Percentiles rank a stretch among this genome's conserved stretches.
phyloP scores from a whole-genome alignment of 2,113 vertebrate genomes.

The Andinoacara biseriatus region DNA sequence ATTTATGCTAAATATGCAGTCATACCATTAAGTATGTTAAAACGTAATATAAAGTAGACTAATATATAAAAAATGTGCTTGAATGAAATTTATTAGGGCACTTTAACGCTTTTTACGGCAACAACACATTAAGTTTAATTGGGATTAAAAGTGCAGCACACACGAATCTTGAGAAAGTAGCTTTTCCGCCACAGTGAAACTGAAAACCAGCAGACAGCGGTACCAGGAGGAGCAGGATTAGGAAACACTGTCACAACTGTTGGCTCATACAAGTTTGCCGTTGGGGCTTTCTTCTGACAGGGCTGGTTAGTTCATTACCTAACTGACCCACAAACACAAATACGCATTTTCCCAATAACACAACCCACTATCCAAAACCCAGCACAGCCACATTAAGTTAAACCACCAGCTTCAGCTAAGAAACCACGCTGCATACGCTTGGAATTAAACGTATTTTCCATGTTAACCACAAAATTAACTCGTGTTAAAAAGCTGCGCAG shows the following conservation, averaged over 20 bases:
- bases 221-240: neutral
- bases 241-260: constrained; percentile 2
- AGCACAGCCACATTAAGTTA: neutral
- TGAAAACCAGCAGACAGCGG: neutral
- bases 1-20: too few relatives aligned
- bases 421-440: neutral
- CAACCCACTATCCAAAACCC: neutral
- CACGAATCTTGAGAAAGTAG: neutral
- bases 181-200: neutral
- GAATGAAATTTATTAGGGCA: neutral
- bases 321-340: neutral
- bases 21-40: neutral
- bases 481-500: neutral
- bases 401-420: neutral
- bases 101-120: neutral
- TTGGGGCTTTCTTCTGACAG: neutral
- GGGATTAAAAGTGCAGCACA: neutral
- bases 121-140: neutral
- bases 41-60: neutral
- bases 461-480: neutral
- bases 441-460: neutral
- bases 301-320: neutral
- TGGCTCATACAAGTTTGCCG: neutral
- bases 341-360: neutral
- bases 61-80: neutral